Evolutionary conservation across 2,888 invertebrate species (phyloP).

Genomic region (Cephus spinipes): DNA sequence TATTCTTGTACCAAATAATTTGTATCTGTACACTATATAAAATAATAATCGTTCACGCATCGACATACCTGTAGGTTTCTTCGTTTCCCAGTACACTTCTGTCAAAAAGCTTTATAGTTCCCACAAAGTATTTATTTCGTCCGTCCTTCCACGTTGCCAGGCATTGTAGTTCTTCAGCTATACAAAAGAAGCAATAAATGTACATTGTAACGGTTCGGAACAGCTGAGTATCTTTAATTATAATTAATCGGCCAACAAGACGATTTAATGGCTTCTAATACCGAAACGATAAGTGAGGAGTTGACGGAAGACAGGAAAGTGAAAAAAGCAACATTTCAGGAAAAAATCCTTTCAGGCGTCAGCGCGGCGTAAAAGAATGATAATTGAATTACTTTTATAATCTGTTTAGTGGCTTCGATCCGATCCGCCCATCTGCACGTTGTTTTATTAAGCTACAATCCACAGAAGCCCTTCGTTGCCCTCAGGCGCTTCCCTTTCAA

Average conservation of each 20-base stretch:
- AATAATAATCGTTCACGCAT: neutral
- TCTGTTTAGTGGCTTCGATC: constrained; percentile 55
- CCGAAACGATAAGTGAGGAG: neutral
- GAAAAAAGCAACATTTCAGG: neutral
- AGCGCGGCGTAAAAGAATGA: constrained; percentile 49
- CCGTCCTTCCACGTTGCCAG: constrained; percentile 88
- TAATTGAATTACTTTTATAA: constrained; percentile 59
- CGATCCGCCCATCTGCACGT: constrained; percentile 33
- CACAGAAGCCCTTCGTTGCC: constrained; percentile 47
- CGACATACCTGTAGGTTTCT: constrained; percentile 79
- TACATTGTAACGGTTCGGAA: neutral
- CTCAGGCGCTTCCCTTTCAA: constrained; percentile 15
- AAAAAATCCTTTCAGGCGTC: constrained; percentile 48
- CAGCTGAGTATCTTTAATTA: neutral
- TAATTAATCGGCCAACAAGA: neutral
- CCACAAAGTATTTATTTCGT: constrained; percentile 82
- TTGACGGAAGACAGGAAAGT: neutral
- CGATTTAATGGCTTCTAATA: neutral
- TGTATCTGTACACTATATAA: neutral
- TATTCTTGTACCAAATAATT: neutral
- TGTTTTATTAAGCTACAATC: constrained; percentile 57
- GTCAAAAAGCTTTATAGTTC: constrained; percentile 73
- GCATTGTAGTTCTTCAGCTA: constrained; percentile 85
- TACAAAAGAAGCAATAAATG: constrained; percentile 47
- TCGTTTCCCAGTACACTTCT: constrained; percentile 74